Evolutionary conservation across 2,113 vertebrate species (phyloP).

Genomic region (Erythrocercus mccallii): DNA sequence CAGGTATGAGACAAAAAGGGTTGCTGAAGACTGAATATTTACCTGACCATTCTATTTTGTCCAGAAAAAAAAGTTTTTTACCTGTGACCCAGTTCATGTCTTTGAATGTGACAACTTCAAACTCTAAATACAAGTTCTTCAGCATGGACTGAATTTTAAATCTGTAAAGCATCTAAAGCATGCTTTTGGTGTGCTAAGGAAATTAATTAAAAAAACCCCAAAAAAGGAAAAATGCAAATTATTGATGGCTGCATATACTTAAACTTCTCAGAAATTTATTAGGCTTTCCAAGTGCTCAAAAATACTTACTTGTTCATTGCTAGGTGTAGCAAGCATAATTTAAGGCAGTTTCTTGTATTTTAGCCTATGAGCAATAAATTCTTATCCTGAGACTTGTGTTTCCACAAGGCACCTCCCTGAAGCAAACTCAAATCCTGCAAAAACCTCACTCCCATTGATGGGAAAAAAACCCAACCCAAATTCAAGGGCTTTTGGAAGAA

Average conservation of each 20-base stretch:
- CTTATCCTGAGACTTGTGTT: neutral
- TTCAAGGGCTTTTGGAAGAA: neutral
- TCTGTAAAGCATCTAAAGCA: neutral
- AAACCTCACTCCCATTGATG: fast-evolving
- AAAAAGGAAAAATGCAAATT: neutral
- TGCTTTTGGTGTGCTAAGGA: neutral
- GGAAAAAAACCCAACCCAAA: neutral
- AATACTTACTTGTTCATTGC: neutral
- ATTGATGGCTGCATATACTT: neutral
- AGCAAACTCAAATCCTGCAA: neutral
- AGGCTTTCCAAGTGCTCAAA: neutral
- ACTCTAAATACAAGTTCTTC: neutral
- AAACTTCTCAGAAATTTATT: neutral
- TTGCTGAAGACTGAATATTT: neutral
- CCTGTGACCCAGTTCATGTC: neutral
- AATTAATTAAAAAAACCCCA: neutral
- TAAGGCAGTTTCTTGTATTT: neutral
- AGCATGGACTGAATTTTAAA: neutral
- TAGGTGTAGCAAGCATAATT: neutral
- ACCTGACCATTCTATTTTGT: neutral
- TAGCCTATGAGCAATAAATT: neutral
- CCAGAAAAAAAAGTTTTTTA: neutral
- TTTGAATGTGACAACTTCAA: neutral
- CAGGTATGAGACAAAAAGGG: neutral
- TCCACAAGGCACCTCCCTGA: neutral